Conservation (phyloP, 1,140 invertebrate genomes). For the Vanessa atalanta region DNA sequence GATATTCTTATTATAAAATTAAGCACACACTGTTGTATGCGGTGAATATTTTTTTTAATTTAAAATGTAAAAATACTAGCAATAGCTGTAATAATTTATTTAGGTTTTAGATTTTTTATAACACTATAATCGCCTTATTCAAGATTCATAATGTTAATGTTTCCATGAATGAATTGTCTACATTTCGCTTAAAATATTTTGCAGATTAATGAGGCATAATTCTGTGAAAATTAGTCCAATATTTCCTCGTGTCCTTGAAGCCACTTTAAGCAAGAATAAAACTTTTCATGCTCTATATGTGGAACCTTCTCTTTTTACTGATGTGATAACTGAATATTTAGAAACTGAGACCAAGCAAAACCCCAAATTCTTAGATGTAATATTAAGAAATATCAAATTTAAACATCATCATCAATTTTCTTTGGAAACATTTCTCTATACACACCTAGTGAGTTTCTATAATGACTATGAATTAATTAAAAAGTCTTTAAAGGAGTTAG, state of each 20-base stretch:
- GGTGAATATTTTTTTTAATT: too few relatives aligned
- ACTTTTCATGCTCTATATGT: slow-evolving; percentile 54
- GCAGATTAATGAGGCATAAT: slow-evolving; percentile 39
- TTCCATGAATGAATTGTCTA: background rate
- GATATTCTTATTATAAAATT: too few relatives aligned
- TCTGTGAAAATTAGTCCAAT: slow-evolving; percentile 48
- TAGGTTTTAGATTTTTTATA: too few relatives aligned
- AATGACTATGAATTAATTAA: slow-evolving; percentile 46
- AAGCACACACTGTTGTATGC: too few relatives aligned
- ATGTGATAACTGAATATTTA: slow-evolving; percentile 43
- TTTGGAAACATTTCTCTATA: slow-evolving; percentile 57
- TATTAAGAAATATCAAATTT: slow-evolving; percentile 57
- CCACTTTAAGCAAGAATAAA: slow-evolving; percentile 34
- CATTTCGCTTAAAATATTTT: slow-evolving; percentile 17
- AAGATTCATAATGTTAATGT: too few relatives aligned
- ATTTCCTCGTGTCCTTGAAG: slow-evolving; percentile 61
- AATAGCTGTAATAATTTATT: too few relatives aligned
- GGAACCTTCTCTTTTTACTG: slow-evolving; percentile 53
- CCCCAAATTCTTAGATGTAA: slow-evolving; percentile 62
- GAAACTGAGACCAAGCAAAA: slow-evolving; percentile 32
- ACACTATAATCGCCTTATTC: too few relatives aligned
- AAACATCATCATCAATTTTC: slow-evolving; percentile 62
- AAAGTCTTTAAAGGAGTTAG: slow-evolving; percentile 45
- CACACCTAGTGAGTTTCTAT: slow-evolving; percentile 53
- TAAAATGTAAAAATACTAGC: too few relatives aligned